Conservation (phyloP, 2,888 invertebrate species). For the Thelaira solivaga region DNA sequence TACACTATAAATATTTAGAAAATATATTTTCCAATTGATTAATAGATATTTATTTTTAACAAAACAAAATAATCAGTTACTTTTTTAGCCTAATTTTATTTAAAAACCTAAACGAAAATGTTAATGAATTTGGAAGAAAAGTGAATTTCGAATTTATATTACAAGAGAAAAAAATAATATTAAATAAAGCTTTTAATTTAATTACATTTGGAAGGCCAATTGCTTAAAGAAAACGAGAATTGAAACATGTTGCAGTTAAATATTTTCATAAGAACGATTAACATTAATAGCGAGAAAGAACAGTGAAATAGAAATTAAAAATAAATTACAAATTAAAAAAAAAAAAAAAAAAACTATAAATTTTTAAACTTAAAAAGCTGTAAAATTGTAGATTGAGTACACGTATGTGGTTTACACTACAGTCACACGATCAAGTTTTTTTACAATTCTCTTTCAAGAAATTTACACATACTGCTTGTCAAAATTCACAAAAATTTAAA, state of each 20-base stretch:
- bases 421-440: too few relatives aligned
- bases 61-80: slow-evolving; percentile 27
- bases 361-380: too few relatives aligned
- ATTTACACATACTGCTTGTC: too few relatives aligned
- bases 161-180: not conserved
- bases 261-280: not conserved
- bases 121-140: slow-evolving; percentile 41
- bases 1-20: slow-evolving; percentile 55
- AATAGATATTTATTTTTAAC: slow-evolving; percentile 6
- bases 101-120: slow-evolving; percentile 49
- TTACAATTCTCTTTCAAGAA: too few relatives aligned
- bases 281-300: not conserved
- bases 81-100: slow-evolving; percentile 54
- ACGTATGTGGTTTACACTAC: too few relatives aligned
- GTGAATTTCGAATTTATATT: slow-evolving; percentile 6
- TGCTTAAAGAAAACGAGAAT: not conserved
- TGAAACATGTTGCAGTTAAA: slow-evolving; percentile 42
- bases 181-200: not conserved
- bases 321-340: too few relatives aligned
- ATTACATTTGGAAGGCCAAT: slow-evolving; percentile 30
- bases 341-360: too few relatives aligned
- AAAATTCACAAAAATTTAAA: too few relatives aligned
- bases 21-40: slow-evolving; percentile 33
- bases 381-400: too few relatives aligned
- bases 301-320: too few relatives aligned